Conservation (phyloP, 2,113 vertebrate species). For the Picathartes gymnocephalus region DNA sequence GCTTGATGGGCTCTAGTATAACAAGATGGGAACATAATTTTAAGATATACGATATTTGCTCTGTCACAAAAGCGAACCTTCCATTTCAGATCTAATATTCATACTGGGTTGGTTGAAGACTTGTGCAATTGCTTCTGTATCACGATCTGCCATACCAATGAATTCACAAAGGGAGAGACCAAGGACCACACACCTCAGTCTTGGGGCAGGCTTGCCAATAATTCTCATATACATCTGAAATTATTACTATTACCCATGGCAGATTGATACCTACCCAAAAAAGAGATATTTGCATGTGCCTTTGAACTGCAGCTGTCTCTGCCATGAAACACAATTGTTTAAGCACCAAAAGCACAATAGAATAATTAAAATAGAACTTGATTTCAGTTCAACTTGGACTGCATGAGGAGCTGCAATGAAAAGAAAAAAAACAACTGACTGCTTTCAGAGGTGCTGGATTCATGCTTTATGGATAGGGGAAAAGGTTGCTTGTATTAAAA, state of each 20-base stretch:
- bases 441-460: background rate
- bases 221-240: background rate
- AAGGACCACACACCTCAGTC: background rate
- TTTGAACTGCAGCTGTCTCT: background rate
- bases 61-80: background rate
- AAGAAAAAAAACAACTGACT: fast-evolving
- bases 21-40: background rate
- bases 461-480: background rate
- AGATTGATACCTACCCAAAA: background rate
- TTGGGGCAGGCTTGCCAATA: background rate
- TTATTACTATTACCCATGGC: background rate
- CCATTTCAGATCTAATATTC: background rate
- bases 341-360: background rate
- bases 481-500: background rate
- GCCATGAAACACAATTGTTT: background rate
- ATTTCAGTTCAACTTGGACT: background rate
- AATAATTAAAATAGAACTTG: background rate
- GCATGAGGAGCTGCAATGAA: background rate
- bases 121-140: background rate
- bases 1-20: background rate
- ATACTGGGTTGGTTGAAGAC: background rate
- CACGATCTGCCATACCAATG: background rate
- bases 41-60: background rate
- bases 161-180: background rate
- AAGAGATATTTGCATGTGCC: background rate